Percentiles rank a stretch among this genome's conserved stretches.
These are phyloP conservation scores for Thunnus maccoyii DNA, from an alignment of 2,113 vertebrate species.

Conservation along the genomic window DNA sequence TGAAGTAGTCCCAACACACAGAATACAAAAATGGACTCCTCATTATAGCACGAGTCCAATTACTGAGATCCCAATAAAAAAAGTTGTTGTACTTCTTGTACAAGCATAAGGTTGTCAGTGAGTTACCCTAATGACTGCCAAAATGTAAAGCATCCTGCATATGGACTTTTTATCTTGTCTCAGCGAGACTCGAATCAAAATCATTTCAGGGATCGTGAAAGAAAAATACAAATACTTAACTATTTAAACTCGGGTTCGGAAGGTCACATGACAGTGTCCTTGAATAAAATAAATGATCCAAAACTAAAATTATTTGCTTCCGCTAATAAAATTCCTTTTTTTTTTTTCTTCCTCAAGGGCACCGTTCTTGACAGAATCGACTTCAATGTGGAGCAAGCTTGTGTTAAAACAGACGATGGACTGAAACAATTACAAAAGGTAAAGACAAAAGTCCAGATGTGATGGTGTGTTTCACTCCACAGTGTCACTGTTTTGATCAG, in stretches of 20 bases:
- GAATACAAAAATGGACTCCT: neutral
- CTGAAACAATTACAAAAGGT: conserved; percentile 98
- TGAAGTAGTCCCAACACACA: neutral
- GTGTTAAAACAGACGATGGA: conserved; percentile 97
- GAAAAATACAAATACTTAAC: no score
- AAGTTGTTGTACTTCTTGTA: neutral
- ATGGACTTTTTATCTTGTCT: neutral
- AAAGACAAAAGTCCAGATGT: conserved; percentile 47
- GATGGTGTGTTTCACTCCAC: neutral
- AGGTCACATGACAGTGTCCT: neutral
- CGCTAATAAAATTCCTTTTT: neutral
- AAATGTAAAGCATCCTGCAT: neutral
- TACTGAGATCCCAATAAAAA: neutral
- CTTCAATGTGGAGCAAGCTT: conserved; percentile 98
- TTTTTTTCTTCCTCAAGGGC: conserved; percentile 83
- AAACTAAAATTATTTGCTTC: neutral
- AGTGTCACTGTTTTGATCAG: neutral
- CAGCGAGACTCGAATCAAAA: neutral
- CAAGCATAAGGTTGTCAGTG: neutral
- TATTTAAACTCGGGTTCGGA: neutral
- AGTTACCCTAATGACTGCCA: neutral
- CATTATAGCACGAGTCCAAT: neutral
- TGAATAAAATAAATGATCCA: neutral
- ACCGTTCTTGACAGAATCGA: conserved; percentile 98
- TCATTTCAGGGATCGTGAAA: neutral